Evolutionary conservation across 2,797 vertebrate species (phyloP), one percentile per base, ranked within the genome.

Genomic region (Gouania willdenowi): DNA sequence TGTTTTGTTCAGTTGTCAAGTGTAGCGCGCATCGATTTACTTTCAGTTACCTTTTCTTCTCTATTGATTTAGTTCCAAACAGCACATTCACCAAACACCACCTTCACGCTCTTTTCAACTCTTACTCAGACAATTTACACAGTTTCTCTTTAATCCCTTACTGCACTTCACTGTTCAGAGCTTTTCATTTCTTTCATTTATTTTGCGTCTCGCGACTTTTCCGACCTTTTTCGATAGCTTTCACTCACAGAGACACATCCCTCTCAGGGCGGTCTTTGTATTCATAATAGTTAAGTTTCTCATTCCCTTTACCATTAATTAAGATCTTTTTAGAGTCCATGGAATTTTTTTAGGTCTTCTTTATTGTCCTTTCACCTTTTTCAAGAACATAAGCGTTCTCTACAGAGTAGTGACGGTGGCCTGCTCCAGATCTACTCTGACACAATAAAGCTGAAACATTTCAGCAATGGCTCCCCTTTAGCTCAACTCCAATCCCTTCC

Each of bases 391-490:
- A 66, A 14, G 67, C 69, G 65, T 63, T 75, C 75, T 79, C 63
- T 2, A 46, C 15, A 10, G 76, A 79, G 81, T 79, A 76, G 73
- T 79, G 60, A 28, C 21, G 2, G 30, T 1, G 48, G 44, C 66
- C 53, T 61, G 64, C 70, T 41, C 43, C 48, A 21, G 74, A 61
- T 71, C 81, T 77, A 72, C 73, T 54, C 55, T 1, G 58, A 72
- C 58, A 79, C 79, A 64, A 77, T 80, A 71, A 76, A 69, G 62
- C 77, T 71, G 70, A 78, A 72, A 70, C 79, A 72, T 74, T 72
- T 75, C 49, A 38, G 58, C 68, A 34, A 48, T 44, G 46, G 52
- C 60, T 66, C 49, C 62, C 49, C 47, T 68, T 74, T 48, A 45
- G 47, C 67, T 57, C 59, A 55, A 51, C 59, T 52, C 20, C 52